Percentiles rank a stretch among this genome's conserved stretches.
Conservation (phyloP, 2,113 vertebrate genomes). For the Cervus canadensis region DNA sequence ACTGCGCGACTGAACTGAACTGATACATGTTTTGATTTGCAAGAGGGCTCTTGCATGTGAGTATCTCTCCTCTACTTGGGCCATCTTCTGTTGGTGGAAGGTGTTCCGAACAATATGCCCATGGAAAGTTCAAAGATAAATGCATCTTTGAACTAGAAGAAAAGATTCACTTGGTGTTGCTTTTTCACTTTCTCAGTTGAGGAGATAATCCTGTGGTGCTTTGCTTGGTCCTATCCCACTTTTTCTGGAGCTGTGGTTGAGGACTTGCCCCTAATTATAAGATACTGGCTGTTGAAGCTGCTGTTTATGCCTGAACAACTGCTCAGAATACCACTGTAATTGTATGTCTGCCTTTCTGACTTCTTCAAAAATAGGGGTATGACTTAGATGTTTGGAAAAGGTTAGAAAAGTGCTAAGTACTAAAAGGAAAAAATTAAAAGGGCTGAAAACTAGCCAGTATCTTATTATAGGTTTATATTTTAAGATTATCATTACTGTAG, state of each 20-base stretch:
- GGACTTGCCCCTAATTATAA: constrained; percentile 30
- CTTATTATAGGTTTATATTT: background rate
- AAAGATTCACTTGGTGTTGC: background rate
- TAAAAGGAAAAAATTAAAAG: constrained; percentile 26
- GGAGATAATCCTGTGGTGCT: background rate
- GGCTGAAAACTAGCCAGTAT: background rate
- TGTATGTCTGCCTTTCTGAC: constrained; percentile 44
- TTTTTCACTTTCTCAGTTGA: background rate
- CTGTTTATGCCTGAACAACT: constrained; percentile 46
- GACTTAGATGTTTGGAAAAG: constrained; percentile 5
- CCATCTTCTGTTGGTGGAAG: background rate
- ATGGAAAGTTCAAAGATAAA: background rate
- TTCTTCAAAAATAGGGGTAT: constrained; percentile 50
- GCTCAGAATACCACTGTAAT: constrained; percentile 65
- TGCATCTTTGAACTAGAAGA: background rate
- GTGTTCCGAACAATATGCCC: background rate
- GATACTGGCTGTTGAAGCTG: constrained; percentile 27
- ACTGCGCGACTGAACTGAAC: background rate
- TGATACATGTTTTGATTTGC: background rate
- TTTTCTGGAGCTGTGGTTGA: background rate
- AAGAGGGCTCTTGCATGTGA: background rate
- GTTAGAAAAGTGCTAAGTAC: background rate
- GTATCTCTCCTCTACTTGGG: background rate
- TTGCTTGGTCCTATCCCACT: background rate
- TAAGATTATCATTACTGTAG: background rate